Evolutionary conservation across 2,888 invertebrate species (phyloP).

Genomic region (Clostera curtula): DNA sequence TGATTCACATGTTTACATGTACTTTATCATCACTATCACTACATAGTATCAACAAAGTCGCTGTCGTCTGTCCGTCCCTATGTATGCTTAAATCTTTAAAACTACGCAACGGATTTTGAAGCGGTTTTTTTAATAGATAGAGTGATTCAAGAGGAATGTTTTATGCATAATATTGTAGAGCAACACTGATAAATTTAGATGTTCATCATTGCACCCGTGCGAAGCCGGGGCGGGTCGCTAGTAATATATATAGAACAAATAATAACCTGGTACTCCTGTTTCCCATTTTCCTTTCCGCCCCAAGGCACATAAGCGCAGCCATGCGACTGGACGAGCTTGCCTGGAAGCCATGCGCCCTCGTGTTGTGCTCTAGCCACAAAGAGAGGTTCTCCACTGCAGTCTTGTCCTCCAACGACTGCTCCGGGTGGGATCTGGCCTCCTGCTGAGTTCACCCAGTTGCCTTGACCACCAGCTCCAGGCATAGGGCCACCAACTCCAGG

Average conservation of each 20-base stretch:
- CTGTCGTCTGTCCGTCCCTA: too few relatives aligned
- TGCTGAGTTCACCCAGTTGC: constrained; percentile 75
- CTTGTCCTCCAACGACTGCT: constrained; percentile 79
- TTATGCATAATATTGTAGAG: too few relatives aligned
- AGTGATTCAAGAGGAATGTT: too few relatives aligned
- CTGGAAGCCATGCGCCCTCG: constrained; percentile 86
- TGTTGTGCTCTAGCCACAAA: constrained; percentile 84
- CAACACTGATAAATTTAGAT: too few relatives aligned
- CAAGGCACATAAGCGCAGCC: constrained; percentile 86
- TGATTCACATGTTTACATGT: too few relatives aligned
- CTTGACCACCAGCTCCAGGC: constrained; percentile 36
- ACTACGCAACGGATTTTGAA: too few relatives aligned
- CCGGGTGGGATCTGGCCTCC: constrained; percentile 81
- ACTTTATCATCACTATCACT: too few relatives aligned
- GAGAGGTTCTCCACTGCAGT: constrained; percentile 72
- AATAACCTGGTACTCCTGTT: constrained; percentile 84
- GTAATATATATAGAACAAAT: too few relatives aligned
- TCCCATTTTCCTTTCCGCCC: constrained; percentile 88
- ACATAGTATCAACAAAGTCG: too few relatives aligned
- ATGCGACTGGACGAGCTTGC: constrained; percentile 86
- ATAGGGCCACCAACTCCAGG: constrained; percentile 16
- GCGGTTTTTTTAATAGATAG: neutral
- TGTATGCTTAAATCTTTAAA: too few relatives aligned
- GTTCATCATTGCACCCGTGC: too few relatives aligned
- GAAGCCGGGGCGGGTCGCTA: too few relatives aligned